Conservation (phyloP, 2,113 vertebrate species). For the Candoia aspera region DNA sequence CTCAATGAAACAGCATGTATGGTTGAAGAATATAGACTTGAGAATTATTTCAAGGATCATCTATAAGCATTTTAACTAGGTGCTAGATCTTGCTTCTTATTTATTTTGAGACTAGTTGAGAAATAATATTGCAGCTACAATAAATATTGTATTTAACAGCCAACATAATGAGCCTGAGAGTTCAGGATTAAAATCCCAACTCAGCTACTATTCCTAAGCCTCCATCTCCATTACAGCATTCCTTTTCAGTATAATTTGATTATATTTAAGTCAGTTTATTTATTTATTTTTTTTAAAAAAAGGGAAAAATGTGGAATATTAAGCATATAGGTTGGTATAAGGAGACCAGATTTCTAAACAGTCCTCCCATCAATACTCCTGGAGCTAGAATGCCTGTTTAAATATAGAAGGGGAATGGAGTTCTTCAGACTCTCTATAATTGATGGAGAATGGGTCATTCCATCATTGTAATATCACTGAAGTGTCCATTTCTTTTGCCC, state of each 20-base stretch:
- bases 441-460: no score
- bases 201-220: neutral
- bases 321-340: no score
- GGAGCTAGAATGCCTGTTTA: no score
- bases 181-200: neutral
- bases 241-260: neutral
- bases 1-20: neutral
- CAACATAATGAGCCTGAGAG: neutral
- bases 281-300: no score
- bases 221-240: neutral
- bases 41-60: neutral
- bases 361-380: no score
- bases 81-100: neutral
- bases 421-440: no score
- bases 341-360: no score
- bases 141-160: neutral
- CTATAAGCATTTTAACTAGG: neutral
- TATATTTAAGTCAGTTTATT: no score
- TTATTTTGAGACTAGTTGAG: neutral
- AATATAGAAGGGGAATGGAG: no score
- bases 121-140: conserved; percentile 5
- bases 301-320: no score
- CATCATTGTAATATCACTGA: no score
- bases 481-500: no score
- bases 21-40: neutral